Evolutionary conservation across 2,888 invertebrate species (phyloP).

Genomic region (Acanthacorydalis orientalis): DNA sequence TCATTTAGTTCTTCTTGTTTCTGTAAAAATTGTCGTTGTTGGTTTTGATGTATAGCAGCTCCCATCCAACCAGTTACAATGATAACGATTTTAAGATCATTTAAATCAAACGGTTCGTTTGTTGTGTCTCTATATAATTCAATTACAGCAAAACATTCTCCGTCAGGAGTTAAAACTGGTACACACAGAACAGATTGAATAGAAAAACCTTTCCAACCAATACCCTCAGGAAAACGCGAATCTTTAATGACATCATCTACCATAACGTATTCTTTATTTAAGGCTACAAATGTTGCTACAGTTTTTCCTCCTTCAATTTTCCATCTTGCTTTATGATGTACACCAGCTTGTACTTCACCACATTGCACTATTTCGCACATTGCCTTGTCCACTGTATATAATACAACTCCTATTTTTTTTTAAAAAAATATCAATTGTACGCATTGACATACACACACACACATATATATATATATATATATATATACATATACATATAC

Average conservation of each 20-base stretch:
- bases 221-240: constrained; percentile 34
- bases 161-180: constrained; percentile 39
- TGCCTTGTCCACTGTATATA: constrained; percentile 35
- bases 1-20: constrained; percentile 25
- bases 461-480: constrained; percentile 13
- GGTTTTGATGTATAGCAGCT: constrained; percentile 26
- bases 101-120: constrained; percentile 17
- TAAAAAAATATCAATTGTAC: too few relatives aligned
- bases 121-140: constrained; percentile 33
- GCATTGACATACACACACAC: constrained; percentile 15
- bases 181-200: constrained; percentile 39
- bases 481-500: constrained; percentile 7
- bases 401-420: constrained; percentile 9
- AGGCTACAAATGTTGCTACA: constrained; percentile 39
- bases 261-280: constrained; percentile 34
- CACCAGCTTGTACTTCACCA: constrained; percentile 29
- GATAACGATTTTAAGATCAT: constrained; percentile 22
- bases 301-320: constrained; percentile 35
- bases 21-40: constrained; percentile 21
- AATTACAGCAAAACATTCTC: constrained; percentile 38
- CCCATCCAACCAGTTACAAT: constrained; percentile 27
- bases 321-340: constrained; percentile 37
- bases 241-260: constrained; percentile 37
- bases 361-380: constrained; percentile 37
- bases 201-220: constrained; percentile 22